A percentile compares a stretch with the other conserved stretches of the same genome.
phyloP scores from a whole-genome alignment of 2,888 invertebrate genomes.

The Drosophila neonasuta region DNA sequence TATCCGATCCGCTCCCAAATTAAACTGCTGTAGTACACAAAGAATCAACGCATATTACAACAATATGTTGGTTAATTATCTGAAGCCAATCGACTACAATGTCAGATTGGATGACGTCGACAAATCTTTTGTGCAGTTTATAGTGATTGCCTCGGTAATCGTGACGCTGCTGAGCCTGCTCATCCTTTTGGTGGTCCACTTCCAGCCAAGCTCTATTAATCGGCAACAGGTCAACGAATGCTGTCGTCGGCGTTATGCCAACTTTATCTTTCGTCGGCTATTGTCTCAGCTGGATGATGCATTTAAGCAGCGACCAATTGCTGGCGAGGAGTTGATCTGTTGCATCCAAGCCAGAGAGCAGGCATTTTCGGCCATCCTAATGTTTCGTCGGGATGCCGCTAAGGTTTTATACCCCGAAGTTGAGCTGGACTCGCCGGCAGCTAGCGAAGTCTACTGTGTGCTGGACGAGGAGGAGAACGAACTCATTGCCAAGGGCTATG shows the following conservation, averaged over 20 bases:
- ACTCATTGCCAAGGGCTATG: slow-evolving; percentile 43
- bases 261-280: slow-evolving; percentile 56
- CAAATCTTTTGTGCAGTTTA: slow-evolving; percentile 30
- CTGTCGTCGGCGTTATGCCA: slow-evolving; percentile 38
- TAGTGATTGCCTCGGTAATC: slow-evolving; percentile 34
- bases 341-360: slow-evolving; percentile 24
- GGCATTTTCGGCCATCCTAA: slow-evolving; percentile 34
- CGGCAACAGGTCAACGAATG: slow-evolving; percentile 31
- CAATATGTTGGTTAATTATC: slow-evolving; percentile 13
- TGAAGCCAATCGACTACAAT: not conserved
- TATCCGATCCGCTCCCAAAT: slow-evolving; percentile 3
- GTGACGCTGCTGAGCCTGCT: slow-evolving; percentile 42
- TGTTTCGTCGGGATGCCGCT: slow-evolving; percentile 49
- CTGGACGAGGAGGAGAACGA: slow-evolving; percentile 44
- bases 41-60: not conserved
- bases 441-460: slow-evolving; percentile 45
- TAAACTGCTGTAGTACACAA: not conserved
- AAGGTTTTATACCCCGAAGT: slow-evolving; percentile 48
- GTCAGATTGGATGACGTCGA: slow-evolving; percentile 19
- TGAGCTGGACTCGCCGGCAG: slow-evolving; percentile 19
- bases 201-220: slow-evolving; percentile 28
- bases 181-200: slow-evolving; percentile 19
- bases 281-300: slow-evolving; percentile 48
- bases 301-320: not conserved
- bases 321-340: slow-evolving; percentile 16